Conservation (phyloP, 2,797 vertebrate species). For the Enoplosus armatus region DNA sequence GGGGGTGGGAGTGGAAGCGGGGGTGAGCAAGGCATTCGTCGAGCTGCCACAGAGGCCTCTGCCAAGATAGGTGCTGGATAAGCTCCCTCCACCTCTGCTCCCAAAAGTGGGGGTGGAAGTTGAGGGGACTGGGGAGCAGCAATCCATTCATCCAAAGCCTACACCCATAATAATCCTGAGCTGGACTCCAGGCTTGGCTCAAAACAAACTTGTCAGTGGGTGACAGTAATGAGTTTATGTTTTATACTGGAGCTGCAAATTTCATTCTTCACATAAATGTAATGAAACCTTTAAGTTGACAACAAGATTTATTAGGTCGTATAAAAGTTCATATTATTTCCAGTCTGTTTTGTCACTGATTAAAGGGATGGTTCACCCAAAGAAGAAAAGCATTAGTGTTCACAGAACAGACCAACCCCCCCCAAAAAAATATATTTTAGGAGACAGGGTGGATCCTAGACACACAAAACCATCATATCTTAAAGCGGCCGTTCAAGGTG, state of each 20-base stretch:
- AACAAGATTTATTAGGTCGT: not conserved
- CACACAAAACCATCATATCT: not conserved
- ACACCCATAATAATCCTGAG: slow-evolving; percentile 62
- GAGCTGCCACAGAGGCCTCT: slow-evolving; percentile 53
- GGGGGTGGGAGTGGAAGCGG: slow-evolving; percentile 25
- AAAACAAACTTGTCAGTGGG: not conserved
- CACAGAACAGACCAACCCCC: too few relatives aligned
- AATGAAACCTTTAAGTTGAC: too few relatives aligned
- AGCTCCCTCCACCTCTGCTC: slow-evolving; percentile 42
- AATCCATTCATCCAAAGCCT: slow-evolving; percentile 59
- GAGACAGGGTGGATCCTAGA: not conserved
- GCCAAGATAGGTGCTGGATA: slow-evolving; percentile 64
- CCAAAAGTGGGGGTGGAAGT: slow-evolving; percentile 50
- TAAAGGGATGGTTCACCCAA: too few relatives aligned
- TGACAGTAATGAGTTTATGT: not conserved
- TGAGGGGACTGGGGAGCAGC: slow-evolving; percentile 18
- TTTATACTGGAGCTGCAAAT: not conserved
- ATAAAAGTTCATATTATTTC: too few relatives aligned
- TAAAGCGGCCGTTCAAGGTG: too few relatives aligned
- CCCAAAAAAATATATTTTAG: not conserved
- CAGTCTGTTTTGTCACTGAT: too few relatives aligned
- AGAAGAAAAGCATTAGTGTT: too few relatives aligned
- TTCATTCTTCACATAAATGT: not conserved
- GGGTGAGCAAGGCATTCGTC: slow-evolving; percentile 58
- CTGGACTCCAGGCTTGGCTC: slow-evolving; percentile 40